Evolutionary conservation across 2,797 vertebrate genomes (phyloP), one percentile per base, ranked within the genome.

Genomic region (Clarias laeviceps): DNA sequence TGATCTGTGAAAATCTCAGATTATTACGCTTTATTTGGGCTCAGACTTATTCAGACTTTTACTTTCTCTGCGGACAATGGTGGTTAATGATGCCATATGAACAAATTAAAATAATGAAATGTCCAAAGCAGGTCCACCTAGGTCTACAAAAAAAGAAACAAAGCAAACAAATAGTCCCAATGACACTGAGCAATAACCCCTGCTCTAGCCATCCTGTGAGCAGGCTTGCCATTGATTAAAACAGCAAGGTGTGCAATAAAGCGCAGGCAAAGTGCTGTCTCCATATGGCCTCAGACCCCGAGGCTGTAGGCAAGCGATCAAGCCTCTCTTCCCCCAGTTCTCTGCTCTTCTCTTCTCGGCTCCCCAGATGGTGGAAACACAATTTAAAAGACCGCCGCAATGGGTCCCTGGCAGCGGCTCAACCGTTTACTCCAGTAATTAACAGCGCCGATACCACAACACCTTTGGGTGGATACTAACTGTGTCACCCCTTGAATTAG

Each of bases 371-470:
- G 97, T 94, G 95, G 95, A 97, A 97, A 96, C 96, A 96, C 95
- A 95, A 96, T 97, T 97, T 96, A 96, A 96, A 96, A 95, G 96
- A 95, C 94, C 90, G 93, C 95, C 96, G 97, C 97, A 98, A 98
- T 98, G 96, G 96, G 96, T 96, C 96, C 85, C 97, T 98, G 97
- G 97, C 97, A 96, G 93, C 92, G 96, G 97, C 97, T 98, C 97
- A 98, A 97, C 96, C 97, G 95, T 98, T 98, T 97, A 97, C 97
- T 98, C 96, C 97, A 97, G 97, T 98, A 99, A 98, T 99, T 98
- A 99, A 98, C 97, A 97, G 96, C 96, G 97, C 96, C 95, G 96
- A 97, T 96, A 97, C 96, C 96, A 97, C 97, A 96, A 97, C 97
- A 97, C 97, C 97, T 86, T 97, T 96, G 96, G 96, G 95, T 95